Base-by-base conservation (phyloP, 2,113 vertebrate species). In the Brachyistius frenatus region DNA sequence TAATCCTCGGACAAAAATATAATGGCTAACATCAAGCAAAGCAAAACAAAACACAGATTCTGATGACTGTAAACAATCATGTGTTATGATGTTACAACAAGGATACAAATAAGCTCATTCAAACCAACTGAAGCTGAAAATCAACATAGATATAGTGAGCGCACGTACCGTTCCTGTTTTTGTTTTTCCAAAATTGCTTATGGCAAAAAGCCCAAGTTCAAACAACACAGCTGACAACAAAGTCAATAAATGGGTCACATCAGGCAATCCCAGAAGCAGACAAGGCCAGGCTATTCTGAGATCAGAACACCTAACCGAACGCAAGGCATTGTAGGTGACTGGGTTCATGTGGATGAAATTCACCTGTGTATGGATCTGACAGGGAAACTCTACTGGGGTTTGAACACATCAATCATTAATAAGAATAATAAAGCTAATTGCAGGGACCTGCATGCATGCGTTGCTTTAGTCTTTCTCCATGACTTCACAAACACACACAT, bases 361-460 rank as follows among this genome's bases (percentile, higher is more conserved):
- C 85, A 82, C 75, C 77, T 60, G 50, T 46, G 60, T 65, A 65
- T 50, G 60, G 66, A 69, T 81, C 69, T 88, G 83, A 89, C 77
- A 73, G 68, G 62, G 70, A 56, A 74, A 56, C 80, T 84, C 84
- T 81, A 55, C 74, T 7, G 64, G 87, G 72, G 82, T 89, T 76
- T 72, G 37, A 63, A 80, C 60, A 62, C 82, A 86, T 93, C 74
- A 84, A 78, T 91, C 91, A 90, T 84, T 88, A 54, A 87, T 71
- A 68, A 16, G 78, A 85, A 49, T 72, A 66, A 69, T 53, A 49
- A 7, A 32, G 76, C 33, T 83, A 63, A 23, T 23, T 23, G 23
- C 23, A 13, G 56, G 52, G 58, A 87, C 46, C 56, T 71, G 63
- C 50, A 80, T 65, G 63, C 61, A 46, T 66, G 62, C 44, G 36